Base-by-base conservation (phyloP, 1,140 invertebrate species). In the Pachyrhynchus sulphureomaculatus region DNA sequence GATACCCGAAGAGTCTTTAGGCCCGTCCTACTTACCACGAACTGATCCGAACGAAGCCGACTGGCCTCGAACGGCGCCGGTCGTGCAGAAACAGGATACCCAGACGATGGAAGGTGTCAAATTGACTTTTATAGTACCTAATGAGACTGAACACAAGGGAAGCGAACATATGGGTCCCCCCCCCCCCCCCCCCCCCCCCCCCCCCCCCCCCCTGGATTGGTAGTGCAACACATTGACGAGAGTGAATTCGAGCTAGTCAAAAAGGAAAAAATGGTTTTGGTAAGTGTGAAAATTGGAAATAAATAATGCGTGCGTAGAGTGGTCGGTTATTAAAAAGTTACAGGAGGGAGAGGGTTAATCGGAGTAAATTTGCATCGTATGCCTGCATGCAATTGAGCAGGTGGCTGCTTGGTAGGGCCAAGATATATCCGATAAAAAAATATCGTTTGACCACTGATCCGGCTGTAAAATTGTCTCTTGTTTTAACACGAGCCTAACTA, bases 101-200 rank as follows among this genome's bases (percentile, higher is more conserved):
- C 47, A 53, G 33, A 47, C 59, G 1, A 41, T 55, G 8, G 42
- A 45, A 12, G 49, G 49, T 8, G 49, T 71, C 45, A 68, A 67
- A 49, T 51, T 75, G 39, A 75, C 74, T 33, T 75, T 75, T 62
- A 69, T 66, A 54, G 62, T 75, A 5, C 64, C 68, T 21, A 72
- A 72, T 54, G 63, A 68, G 9, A 65, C 62, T 17, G 64, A 68
- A 47, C 60, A 36, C 45, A 53, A 48, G 41, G 26, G 63, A 32
- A 29, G n/a, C n/a, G n/a, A n/a, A n/a, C n/a, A 68, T 34, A 13
- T 37, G n/a, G 45, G 24, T n/a, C n/a, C n/a, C n/a, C n/a, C n/a
- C n/a, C n/a, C n/a, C n/a, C n/a, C n/a, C n/a, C n/a, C n/a, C n/a
- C n/a, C n/a, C n/a, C n/a, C n/a, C n/a, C n/a, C n/a, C n/a, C n/a